Evolutionary conservation across 2,113 vertebrate species (phyloP).

Genomic region (Lophura nycthemera): DNA sequence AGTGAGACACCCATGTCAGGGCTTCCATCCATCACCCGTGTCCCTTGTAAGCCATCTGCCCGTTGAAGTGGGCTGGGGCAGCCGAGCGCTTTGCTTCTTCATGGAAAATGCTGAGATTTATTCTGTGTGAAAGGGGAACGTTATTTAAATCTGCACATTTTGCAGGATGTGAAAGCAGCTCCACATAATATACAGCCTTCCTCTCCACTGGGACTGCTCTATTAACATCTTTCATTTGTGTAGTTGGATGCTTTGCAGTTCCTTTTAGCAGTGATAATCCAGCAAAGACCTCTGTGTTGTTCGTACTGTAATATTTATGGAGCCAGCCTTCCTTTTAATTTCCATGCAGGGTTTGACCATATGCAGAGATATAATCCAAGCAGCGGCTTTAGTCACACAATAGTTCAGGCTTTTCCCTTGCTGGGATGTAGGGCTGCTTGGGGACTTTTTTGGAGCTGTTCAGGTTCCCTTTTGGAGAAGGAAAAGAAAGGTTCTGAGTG

Average conservation of each 20-base stretch:
- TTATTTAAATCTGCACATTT: constrained; percentile 38
- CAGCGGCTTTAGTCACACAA: not conserved
- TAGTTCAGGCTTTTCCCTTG: not conserved
- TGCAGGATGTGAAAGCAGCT: constrained; percentile 36
- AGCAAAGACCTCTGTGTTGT: constrained; percentile 54
- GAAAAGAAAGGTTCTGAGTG: not conserved
- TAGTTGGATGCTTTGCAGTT: constrained; percentile 47
- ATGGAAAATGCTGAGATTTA: not conserved
- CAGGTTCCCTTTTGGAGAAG: not conserved
- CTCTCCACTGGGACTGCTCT: constrained; percentile 22
- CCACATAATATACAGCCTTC: not conserved
- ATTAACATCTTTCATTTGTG: constrained; percentile 66
- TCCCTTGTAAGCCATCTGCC: not conserved
- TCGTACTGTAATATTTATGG: constrained; percentile 58
- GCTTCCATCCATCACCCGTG: not conserved
- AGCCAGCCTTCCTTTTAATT: constrained; percentile 50
- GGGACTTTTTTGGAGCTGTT: not conserved
- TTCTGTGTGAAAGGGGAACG: not conserved
- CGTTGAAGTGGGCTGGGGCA: not conserved
- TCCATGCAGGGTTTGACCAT: not conserved
- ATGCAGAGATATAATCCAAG: constrained; percentile 7
- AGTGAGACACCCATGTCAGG: not conserved
- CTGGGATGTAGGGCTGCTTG: constrained; percentile 20
- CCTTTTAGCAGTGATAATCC: constrained; percentile 61
- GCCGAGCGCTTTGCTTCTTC: fast-evolving